Evolutionary conservation across 2,113 vertebrate genomes (phyloP).

Genomic region (Daphoenositta chrysoptera): DNA sequence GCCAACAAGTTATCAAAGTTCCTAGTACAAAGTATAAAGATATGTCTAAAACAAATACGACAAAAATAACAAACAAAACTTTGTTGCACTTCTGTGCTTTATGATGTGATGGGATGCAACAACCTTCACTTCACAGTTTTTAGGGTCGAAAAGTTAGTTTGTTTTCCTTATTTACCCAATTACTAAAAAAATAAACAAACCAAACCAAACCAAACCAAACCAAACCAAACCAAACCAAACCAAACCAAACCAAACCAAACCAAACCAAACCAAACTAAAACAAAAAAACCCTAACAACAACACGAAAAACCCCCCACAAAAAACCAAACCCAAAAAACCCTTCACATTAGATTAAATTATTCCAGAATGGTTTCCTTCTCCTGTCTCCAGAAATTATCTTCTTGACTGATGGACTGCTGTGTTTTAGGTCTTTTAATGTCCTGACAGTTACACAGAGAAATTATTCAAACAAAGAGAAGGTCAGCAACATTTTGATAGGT

Average conservation of each 20-base stretch:
- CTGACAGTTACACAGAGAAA: background rate
- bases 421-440: background rate
- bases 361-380: background rate
- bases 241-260: background rate
- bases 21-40: background rate
- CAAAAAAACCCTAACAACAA: too few relatives aligned
- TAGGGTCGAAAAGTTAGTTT: background rate
- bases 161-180: background rate
- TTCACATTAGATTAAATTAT: background rate
- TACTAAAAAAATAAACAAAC: background rate
- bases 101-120: background rate
- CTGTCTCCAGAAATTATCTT: background rate
- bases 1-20: background rate
- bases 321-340: background rate
- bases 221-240: background rate
- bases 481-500: background rate
- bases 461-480: background rate
- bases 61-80: background rate
- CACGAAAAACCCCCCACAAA: too few relatives aligned
- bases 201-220: too few relatives aligned
- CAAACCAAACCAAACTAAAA: too few relatives aligned
- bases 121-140: background rate
- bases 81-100: background rate
- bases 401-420: background rate
- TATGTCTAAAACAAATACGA: background rate